Conservation (phyloP, 1,140 invertebrate genomes). For the Luehdorfia chinensis region DNA sequence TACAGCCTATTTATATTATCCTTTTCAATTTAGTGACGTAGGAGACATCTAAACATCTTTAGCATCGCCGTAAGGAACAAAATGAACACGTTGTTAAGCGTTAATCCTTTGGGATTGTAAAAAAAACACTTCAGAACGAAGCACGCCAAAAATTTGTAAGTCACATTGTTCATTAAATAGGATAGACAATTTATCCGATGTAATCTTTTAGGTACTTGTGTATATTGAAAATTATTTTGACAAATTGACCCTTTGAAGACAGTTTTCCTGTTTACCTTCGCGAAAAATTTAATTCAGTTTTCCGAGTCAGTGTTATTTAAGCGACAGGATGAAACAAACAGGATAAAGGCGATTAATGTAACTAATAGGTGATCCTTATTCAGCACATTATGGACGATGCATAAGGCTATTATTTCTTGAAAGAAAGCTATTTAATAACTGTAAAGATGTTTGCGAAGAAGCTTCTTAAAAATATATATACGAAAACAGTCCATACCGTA, state of each 20-base stretch:
- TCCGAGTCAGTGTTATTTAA: neutral
- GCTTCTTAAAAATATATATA: too few species aligned
- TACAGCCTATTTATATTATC: constrained; percentile 30
- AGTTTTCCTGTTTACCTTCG: neutral
- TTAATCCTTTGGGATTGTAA: constrained; percentile 27
- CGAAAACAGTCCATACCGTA: too few species aligned
- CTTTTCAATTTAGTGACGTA: constrained; percentile 23
- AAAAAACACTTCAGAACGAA: constrained; percentile 22
- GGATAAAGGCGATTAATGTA: neutral
- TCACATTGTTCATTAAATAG: constrained; percentile 25
- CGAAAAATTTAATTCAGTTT: constrained; percentile 12
- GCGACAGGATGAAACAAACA: neutral
- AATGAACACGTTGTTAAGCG: constrained; percentile 31
- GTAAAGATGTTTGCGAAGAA: too few species aligned
- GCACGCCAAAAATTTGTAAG: constrained; percentile 24
- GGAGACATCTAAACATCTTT: constrained; percentile 18
- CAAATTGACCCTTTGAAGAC: constrained; percentile 22
- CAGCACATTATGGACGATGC: neutral
- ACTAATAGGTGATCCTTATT: neutral
- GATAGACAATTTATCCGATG: constrained; percentile 24
- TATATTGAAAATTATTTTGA: constrained; percentile 22
- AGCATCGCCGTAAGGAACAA: constrained; percentile 21
- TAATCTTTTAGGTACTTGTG: constrained; percentile 23
- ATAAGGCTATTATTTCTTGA: too few species aligned
- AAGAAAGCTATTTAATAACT: too few species aligned